A percentile compares a stretch with the other conserved stretches of the same genome.
Conservation (phyloP, 2,113 vertebrate genomes). For the Ictalurus furcatus region DNA sequence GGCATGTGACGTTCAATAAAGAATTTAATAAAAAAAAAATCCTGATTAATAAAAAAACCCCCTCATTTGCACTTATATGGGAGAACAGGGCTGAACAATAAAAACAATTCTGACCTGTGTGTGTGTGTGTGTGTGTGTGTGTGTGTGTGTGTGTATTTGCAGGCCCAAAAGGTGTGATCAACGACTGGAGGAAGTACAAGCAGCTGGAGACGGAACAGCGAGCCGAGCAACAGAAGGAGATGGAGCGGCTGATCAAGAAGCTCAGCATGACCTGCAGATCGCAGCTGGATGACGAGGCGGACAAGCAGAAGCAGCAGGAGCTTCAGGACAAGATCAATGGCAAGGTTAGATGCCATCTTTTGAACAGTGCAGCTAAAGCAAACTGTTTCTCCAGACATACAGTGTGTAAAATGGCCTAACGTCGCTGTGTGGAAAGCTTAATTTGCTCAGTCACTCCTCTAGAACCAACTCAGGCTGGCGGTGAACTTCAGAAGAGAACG, state of each 20-base stretch:
- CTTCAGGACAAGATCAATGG: slow-evolving; percentile 88
- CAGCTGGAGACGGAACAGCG: slow-evolving; percentile 93
- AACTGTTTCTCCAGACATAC: not conserved
- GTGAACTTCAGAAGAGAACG: not conserved
- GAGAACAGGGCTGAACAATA: not conserved
- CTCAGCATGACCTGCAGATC: slow-evolving; percentile 92
- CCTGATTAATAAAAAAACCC: not conserved
- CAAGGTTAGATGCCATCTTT: slow-evolving; percentile 80
- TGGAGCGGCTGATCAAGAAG: slow-evolving; percentile 91
- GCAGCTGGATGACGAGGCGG: slow-evolving; percentile 86
- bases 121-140: not conserved
- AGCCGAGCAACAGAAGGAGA: slow-evolving; percentile 90
- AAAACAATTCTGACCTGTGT: not conserved
- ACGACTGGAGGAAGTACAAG: slow-evolving; percentile 96
- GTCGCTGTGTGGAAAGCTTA: not conserved
- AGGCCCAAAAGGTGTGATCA: slow-evolving; percentile 98
- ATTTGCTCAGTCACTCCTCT: not conserved
- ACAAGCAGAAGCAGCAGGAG: slow-evolving; percentile 83
- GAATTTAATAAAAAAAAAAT: no score
- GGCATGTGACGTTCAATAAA: no score
- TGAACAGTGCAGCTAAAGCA: not conserved
- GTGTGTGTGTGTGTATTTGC: slow-evolving; percentile 3
- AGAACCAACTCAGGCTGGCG: not conserved
- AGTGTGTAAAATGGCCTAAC: not conserved
- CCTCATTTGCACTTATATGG: not conserved